These are phyloP conservation scores for Spilarctia lutea DNA, from an alignment of 2,888 invertebrate genomes.

Conservation along the genomic window DNA sequence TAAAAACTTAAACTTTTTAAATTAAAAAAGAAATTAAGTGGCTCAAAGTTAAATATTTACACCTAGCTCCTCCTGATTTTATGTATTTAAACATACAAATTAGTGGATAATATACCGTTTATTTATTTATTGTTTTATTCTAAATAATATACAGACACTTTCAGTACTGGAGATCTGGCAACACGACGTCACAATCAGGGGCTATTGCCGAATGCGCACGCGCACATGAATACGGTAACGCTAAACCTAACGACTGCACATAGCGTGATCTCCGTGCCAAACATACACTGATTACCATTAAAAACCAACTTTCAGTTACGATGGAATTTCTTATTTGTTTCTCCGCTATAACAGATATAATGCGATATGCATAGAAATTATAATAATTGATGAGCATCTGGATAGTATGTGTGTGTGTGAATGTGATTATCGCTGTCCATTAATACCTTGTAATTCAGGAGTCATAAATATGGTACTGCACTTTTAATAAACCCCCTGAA, in stretches of 20 bases:
- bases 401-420: too few species aligned
- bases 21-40: neutral
- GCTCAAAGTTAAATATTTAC: neutral
- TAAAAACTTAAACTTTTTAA: too few species aligned
- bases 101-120: neutral
- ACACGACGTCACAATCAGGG: constrained; percentile 11
- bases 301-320: constrained; percentile 15
- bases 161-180: neutral
- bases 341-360: constrained; percentile 9
- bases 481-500: too few species aligned
- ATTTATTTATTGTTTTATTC: neutral
- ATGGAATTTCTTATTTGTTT: constrained; percentile 18
- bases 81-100: constrained; percentile 1
- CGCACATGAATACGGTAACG: constrained; percentile 13
- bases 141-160: neutral
- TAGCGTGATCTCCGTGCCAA: constrained; percentile 14
- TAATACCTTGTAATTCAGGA: too few species aligned
- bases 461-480: too few species aligned
- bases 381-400: too few species aligned
- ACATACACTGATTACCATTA: constrained; percentile 13
- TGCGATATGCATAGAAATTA: neutral
- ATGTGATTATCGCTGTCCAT: too few species aligned
- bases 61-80: neutral
- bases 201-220: constrained; percentile 13
- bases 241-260: constrained; percentile 18